Conservation (phyloP, 2,888 invertebrate genomes). For the Orchestes rusci region DNA sequence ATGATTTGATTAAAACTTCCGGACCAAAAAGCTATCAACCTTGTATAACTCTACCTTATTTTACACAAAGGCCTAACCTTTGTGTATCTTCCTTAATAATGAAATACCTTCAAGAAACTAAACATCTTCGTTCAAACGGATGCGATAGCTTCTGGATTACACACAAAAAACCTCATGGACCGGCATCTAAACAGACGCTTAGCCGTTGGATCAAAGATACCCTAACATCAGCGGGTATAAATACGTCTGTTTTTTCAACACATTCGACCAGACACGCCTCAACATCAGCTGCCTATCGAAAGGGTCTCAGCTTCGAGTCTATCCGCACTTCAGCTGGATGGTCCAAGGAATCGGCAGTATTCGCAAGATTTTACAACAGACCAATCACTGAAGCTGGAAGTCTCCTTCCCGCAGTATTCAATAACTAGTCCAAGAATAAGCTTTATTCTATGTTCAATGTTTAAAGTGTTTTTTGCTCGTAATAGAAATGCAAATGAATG, state of each 20-base stretch:
- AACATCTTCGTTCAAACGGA: background rate
- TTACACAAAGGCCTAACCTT: background rate
- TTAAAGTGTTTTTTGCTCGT: background rate
- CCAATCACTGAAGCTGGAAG: background rate
- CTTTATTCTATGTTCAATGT: background rate
- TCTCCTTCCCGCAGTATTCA: background rate
- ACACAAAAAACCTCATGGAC: too few species aligned
- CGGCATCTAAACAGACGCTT: too few species aligned
- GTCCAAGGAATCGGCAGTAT: too few species aligned
- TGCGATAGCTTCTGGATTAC: background rate
- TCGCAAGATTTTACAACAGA: too few species aligned
- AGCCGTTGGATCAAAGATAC: too few species aligned
- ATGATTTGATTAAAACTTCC: conserved; percentile 4
- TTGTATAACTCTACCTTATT: background rate
- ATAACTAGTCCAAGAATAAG: background rate
- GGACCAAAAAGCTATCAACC: background rate
- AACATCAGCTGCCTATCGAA: too few species aligned
- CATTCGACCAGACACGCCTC: too few species aligned
- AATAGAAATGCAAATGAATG: too few species aligned
- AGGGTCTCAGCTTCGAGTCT: too few species aligned
- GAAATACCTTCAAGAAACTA: background rate
- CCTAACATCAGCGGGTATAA: too few species aligned
- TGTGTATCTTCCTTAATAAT: background rate
- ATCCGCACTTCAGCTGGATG: too few species aligned
- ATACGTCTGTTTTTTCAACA: too few species aligned